Base-by-base conservation (phyloP, 2,888 invertebrate species). In the Cremastinae sp. region DNA sequence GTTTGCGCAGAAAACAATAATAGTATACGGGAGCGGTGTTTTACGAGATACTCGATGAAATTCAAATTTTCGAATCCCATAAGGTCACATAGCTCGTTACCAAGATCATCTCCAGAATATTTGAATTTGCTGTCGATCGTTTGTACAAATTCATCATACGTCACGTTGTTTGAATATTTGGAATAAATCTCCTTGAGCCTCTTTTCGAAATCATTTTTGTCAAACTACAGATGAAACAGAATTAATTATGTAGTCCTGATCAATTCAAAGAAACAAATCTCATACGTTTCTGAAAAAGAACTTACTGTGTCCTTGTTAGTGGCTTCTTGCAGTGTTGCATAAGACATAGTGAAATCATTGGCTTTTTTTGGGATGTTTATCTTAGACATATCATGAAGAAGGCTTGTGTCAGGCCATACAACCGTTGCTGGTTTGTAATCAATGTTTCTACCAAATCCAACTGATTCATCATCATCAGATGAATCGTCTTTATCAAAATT, bases 11-110 rank as follows among this genome's bases (percentile, higher is more conserved):
- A 75, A 9, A 79, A 74, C 4, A 79, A 56, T 10, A 83, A 80
- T 47, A 84, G 28, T 14, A 89, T 86, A 7, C 73, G 79, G n/a
- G 84, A 79, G 28, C 78, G 82, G 80, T 89, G 82, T 65, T 85
- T 78, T 22, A 89, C 83, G 55, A 88, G 79, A 45, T 89, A 89
- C 73, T 84, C 82, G 22, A 89, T 84, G n/a, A 89, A 84, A 43
- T 84, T 83, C 45, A 89, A 80, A 51, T 86, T 91, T 81, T 97
- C 96, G 88, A 95, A 97, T 0, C 98, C 98, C 20, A 97, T 91
- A 2, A 98, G 90, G 83, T 98, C 98, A 88, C 97, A 95, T 16
- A 98, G 90, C 89, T 96, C 96, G 85, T 94, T 95, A 87, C 96
- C 94, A 75, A 96, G 90, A 83, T 95, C 95, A 58, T 89, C 85